Conservation (phyloP, 2,113 vertebrate genomes). For the Phoxinus phoxinus region DNA sequence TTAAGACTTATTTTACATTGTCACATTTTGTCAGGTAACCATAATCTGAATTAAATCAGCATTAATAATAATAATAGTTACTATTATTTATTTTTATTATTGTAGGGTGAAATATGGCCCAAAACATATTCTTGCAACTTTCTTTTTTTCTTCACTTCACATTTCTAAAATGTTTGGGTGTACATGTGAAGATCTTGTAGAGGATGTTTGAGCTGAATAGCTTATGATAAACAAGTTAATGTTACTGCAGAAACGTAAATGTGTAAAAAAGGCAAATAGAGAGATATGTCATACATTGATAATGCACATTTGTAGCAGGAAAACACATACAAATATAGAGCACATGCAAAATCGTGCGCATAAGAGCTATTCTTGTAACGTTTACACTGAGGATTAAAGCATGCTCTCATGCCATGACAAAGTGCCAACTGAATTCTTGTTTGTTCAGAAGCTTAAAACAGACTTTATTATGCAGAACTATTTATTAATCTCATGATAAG, state of each 20-base stretch:
- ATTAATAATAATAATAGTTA: too few species aligned
- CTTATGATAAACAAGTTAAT: background rate
- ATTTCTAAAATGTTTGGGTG: background rate
- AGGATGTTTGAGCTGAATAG: background rate
- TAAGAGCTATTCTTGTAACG: conserved; percentile 32
- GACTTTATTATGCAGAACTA: background rate
- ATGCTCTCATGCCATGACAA: conserved; percentile 38
- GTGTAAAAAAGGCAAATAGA: background rate
- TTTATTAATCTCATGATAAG: background rate
- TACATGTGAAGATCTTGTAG: background rate
- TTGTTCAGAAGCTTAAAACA: conserved; percentile 48
- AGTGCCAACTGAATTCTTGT: conserved; percentile 59
- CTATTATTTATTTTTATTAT: background rate
- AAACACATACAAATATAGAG: conserved; percentile 31
- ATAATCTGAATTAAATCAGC: too few species aligned
- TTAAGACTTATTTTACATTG: background rate
- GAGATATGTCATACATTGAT: background rate
- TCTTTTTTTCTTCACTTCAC: background rate
- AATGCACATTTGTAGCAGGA: conserved; percentile 24
- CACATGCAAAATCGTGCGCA: background rate
- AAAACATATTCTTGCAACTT: background rate
- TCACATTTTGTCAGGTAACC: too few species aligned
- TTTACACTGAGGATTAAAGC: conserved; percentile 61
- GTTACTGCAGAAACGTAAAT: background rate
- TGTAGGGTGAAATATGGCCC: background rate